Base-by-base conservation (phyloP, 2,888 invertebrate genomes). In the Nineta flava region DNA sequence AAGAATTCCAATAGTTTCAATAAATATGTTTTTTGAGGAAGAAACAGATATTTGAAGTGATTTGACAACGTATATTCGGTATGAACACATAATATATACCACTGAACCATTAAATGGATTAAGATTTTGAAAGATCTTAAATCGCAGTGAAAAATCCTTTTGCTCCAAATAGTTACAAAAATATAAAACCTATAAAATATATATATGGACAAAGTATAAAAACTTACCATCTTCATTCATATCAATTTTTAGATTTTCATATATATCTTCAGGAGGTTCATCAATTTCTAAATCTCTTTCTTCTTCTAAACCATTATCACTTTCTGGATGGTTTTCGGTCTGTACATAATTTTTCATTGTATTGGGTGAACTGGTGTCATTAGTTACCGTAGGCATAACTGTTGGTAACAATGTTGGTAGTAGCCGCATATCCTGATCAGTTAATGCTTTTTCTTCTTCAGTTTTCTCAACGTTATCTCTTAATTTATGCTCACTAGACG, bases 251-350 rank as follows among this genome's bases (percentile, higher is more conserved):
- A 48, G 15, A 9, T 12, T 40, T 12, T 34, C 40, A 26, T n/a
- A n/a, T n/a, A n/a, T n/a, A 12, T 49, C 49, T 15, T 46, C 46
- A 10, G 15, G n/a, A 1, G 40, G 38, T 57, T 74, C 74, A 55
- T 74, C 74, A 52, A 74, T 74, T 53, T 70, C 64, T 55, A 74
- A 64, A 62, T 74, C 75, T 13, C 44, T 9, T 51, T 74, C 74
- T 55, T 67, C 67, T 51, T 76, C 76, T 58, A 77, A 76, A 49
- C 74, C 76, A 56, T 75, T 74, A 49, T 73, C 76, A 47, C 9
- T 47, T 64, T 47, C 4, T 50, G 52, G 6, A 15, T 32, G 12
- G 31, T 46, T 26, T 3, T 15, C 16, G 5, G 19, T 16, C 1
- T 46, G 32, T n/a, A 46, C 26, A 12, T 17, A 43, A 17, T n/a